phyloP scores from a whole-genome alignment of 2,888 invertebrate genomes.

The Cordilura impudica region DNA sequence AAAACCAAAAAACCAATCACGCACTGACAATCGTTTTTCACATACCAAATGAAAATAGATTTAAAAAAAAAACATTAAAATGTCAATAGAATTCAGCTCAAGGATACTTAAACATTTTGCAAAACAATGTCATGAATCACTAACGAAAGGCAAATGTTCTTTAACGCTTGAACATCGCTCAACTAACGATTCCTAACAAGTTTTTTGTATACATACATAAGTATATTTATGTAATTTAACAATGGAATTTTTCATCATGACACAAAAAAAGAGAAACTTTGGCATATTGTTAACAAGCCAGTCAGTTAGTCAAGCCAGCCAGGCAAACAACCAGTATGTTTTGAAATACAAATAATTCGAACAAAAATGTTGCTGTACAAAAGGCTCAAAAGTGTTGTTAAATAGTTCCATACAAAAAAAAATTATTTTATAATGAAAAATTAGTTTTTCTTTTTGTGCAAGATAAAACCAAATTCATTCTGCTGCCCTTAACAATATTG shows the following conservation, averaged over 20 bases:
- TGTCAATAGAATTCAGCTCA: slow-evolving; percentile 49
- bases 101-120: slow-evolving; percentile 19
- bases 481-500: slow-evolving; percentile 24
- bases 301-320: not conserved
- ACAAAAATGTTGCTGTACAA: not conserved
- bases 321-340: not conserved
- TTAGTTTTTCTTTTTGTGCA: not conserved
- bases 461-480: not conserved
- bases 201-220: too few species aligned
- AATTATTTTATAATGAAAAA: slow-evolving; percentile 25
- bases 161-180: slow-evolving; percentile 25
- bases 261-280: slow-evolving; percentile 10
- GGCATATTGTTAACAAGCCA: slow-evolving; percentile 26
- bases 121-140: slow-evolving; percentile 16
- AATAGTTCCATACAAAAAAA: slow-evolving; percentile 17
- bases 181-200: slow-evolving; percentile 26
- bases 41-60: slow-evolving; percentile 3
- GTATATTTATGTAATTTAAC: slow-evolving; percentile 6
- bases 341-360: not conserved
- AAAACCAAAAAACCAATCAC: slow-evolving; percentile 5
- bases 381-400: slow-evolving; percentile 9
- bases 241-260: slow-evolving; percentile 12
- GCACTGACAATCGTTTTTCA: slow-evolving; percentile 20
- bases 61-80: not conserved
- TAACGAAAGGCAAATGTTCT: slow-evolving; percentile 27